These are phyloP conservation scores for Lerista edwardsae DNA, from an alignment of 2,797 vertebrate genomes.

Conservation along the genomic window DNA sequence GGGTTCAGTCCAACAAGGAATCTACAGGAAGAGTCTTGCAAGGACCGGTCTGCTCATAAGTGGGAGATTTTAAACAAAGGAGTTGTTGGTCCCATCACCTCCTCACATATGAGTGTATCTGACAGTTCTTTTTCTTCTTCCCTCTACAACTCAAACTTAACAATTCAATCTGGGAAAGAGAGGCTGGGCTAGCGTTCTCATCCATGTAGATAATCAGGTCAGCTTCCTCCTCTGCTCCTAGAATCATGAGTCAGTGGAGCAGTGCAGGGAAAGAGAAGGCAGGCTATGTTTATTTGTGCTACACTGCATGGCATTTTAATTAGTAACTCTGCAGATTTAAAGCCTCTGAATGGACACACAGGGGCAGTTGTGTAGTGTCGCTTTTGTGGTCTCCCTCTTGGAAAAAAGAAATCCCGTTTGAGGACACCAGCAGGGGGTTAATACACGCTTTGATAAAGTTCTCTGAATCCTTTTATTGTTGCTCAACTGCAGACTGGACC, in stretches of 20 bases:
- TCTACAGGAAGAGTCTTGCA: neutral
- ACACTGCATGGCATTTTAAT: conserved; percentile 67
- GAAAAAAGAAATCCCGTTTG: conserved; percentile 63
- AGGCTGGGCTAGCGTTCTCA: neutral
- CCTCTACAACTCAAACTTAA: neutral
- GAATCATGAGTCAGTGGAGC: conserved; percentile 1
- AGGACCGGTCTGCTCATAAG: neutral
- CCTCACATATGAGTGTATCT: conserved; percentile 31
- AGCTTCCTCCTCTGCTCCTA: conserved; percentile 15
- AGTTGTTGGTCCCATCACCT: neutral
- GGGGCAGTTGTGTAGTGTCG: conserved; percentile 64
- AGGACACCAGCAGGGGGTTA: conserved; percentile 73
- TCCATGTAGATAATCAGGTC: conserved; percentile 33
- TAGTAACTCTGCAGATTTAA: conserved; percentile 67
- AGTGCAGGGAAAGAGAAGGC: conserved; percentile 30
- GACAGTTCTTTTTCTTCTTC: neutral
- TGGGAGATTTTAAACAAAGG: conserved; percentile 5
- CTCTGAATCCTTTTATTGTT: conserved; percentile 69
- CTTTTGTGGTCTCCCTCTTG: conserved; percentile 64
- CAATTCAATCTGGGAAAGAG: conserved; percentile 29
- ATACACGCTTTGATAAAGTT: conserved; percentile 76
- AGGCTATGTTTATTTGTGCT: conserved; percentile 54
- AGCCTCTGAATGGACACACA: conserved; percentile 67
- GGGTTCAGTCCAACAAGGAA: neutral
- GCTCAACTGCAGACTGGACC: conserved; percentile 67